Evolutionary conservation across 2,888 invertebrate genomes (phyloP).

Genomic region (Acanthosoma haemorrhoidale): DNA sequence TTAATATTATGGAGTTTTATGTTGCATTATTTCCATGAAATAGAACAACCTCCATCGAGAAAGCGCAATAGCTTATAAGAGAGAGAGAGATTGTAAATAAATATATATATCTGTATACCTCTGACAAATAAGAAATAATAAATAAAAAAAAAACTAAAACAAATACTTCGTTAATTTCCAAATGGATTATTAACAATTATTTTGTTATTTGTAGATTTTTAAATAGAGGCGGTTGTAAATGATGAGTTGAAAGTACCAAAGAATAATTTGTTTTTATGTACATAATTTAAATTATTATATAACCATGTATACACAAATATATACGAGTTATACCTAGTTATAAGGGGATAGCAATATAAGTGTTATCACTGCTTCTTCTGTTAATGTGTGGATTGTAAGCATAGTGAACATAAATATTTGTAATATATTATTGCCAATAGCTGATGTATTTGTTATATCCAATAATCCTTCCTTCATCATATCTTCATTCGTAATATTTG

Average conservation of each 20-base stretch:
- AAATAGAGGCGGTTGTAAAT: conserved; percentile 24
- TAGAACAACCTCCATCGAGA: conserved; percentile 3
- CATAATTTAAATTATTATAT: conserved; percentile 38
- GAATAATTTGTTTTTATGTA: conserved; percentile 37
- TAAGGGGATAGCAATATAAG: conserved; percentile 34
- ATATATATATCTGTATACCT: neutral
- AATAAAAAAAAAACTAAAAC: conserved; percentile 5
- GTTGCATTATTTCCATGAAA: conserved; percentile 16
- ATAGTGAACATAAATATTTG: conserved; percentile 37
- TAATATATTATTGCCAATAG: conserved; percentile 38
- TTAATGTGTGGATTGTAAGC: conserved; percentile 38
- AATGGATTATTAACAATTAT: conserved; percentile 19
- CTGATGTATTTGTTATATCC: neutral
- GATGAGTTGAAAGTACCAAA: conserved; percentile 36
- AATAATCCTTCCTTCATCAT: neutral
- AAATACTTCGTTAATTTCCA: conserved; percentile 24
- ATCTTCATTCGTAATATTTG: neutral
- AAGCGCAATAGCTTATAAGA: neutral
- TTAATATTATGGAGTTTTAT: conserved; percentile 18
- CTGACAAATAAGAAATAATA: too few relatives aligned
- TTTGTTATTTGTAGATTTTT: conserved; percentile 29
- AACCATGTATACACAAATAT: conserved; percentile 34
- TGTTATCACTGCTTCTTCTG: conserved; percentile 39
- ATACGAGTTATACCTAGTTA: conserved; percentile 31
- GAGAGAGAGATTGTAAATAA: conserved; percentile 11